A percentile compares a stretch with the other conserved stretches of the same genome.
Evolutionary conservation across 2,888 invertebrate genomes (phyloP).

Genomic region (Acanthopleura granulata): DNA sequence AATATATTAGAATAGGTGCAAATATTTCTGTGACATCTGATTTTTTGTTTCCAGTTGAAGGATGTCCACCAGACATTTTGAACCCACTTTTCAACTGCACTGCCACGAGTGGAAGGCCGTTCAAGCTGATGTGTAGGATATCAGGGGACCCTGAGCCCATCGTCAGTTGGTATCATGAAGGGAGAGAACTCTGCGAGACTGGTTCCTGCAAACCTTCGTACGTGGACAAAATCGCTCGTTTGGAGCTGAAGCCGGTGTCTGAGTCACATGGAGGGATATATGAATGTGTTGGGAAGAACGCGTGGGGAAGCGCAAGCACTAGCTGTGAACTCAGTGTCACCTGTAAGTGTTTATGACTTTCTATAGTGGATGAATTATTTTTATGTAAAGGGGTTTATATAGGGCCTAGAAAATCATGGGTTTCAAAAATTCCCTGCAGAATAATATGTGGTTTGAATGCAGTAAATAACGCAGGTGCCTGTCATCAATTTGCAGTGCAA

Average conservation of each 20-base stretch:
- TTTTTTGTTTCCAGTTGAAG: slow-evolving; percentile 38
- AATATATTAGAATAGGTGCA: too few species aligned
- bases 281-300: slow-evolving; percentile 53
- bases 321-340: slow-evolving; percentile 38
- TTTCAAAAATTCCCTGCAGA: too few species aligned
- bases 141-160: slow-evolving; percentile 47
- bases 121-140: slow-evolving; percentile 48
- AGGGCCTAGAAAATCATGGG: too few species aligned
- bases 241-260: slow-evolving; percentile 46
- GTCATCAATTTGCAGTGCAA: too few species aligned
- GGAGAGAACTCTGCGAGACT: slow-evolving; percentile 45
- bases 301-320: slow-evolving; percentile 43
- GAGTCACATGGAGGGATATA: slow-evolving; percentile 51
- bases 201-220: slow-evolving; percentile 51
- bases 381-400: too few species aligned
- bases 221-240: slow-evolving; percentile 41
- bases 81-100: slow-evolving; percentile 38
- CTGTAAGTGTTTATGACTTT: slow-evolving; percentile 16
- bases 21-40: background rate
- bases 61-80: slow-evolving; percentile 37
- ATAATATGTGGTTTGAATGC: too few species aligned
- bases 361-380: background rate
- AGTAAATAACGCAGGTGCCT: too few species aligned
- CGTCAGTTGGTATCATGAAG: slow-evolving; percentile 54
- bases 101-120: slow-evolving; percentile 35